phyloP scores from a whole-genome alignment of 2,797 vertebrate genomes.

The Ceyx erithaca region DNA sequence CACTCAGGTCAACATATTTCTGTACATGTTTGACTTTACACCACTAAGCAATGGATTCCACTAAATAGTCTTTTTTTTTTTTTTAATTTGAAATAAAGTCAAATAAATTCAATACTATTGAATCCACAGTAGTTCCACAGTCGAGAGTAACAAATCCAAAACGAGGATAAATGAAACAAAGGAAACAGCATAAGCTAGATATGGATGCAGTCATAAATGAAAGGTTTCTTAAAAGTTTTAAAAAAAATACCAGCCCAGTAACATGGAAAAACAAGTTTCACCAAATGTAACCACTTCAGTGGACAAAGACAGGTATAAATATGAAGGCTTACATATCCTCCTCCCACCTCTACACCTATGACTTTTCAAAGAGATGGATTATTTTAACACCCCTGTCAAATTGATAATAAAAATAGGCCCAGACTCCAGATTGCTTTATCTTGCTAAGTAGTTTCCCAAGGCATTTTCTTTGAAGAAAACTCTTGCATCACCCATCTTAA shows the following conservation, averaged over 20 bases:
- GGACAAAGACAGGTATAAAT: not conserved
- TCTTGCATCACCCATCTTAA: not conserved
- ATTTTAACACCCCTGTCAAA: slow-evolving; percentile 49
- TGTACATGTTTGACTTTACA: not conserved
- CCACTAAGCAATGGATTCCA: not conserved
- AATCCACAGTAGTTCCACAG: not conserved
- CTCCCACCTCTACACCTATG: not conserved
- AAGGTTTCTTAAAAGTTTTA: not conserved
- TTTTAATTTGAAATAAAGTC: not conserved
- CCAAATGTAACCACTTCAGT: not conserved
- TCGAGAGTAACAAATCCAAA: not conserved
- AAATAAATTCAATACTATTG: not conserved
- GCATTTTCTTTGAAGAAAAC: slow-evolving; percentile 62
- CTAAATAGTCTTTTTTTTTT: not conserved
- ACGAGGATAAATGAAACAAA: not conserved
- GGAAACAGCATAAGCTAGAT: not conserved
- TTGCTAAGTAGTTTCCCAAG: slow-evolving; percentile 35
- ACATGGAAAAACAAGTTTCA: slow-evolving; percentile 23
- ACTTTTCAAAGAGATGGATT: slow-evolving; percentile 52
- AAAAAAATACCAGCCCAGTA: slow-evolving; percentile 3
- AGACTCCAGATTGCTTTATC: slow-evolving; percentile 13
- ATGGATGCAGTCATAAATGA: not conserved
- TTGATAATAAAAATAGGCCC: slow-evolving; percentile 43
- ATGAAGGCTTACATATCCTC: not conserved
- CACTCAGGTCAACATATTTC: not conserved